Percentiles rank a stretch among this genome's conserved stretches.
Conservation (phyloP, 2,113 vertebrate species). For the Paraplagusia blochii region DNA sequence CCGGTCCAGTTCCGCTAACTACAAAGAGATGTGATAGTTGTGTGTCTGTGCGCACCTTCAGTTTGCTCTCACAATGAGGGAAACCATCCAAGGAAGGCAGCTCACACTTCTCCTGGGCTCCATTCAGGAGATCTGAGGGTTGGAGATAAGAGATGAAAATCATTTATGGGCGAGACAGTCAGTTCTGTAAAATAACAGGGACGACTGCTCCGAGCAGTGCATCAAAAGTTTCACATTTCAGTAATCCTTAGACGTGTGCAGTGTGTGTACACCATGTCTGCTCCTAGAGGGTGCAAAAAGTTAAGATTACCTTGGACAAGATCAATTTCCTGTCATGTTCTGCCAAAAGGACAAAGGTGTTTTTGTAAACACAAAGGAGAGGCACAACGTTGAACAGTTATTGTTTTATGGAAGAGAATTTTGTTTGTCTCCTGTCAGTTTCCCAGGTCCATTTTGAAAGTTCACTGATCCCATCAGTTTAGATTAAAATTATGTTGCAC, state of each 20-base stretch:
- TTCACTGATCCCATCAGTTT: too few relatives aligned
- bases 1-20: too few relatives aligned
- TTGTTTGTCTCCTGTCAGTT: too few relatives aligned
- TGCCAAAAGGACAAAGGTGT: neutral
- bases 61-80: conserved; percentile 95
- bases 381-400: too few relatives aligned
- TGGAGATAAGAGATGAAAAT: conserved; percentile 27
- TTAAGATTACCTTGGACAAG: neutral
- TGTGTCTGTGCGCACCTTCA: conserved; percentile 82
- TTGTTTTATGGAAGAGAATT: too few relatives aligned
- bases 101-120: conserved; percentile 97
- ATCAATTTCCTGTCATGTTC: neutral
- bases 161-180: conserved; percentile 33
- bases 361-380: neutral
- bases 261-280: neutral
- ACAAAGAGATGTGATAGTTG: neutral
- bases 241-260: neutral
- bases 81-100: conserved; percentile 96
- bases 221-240: neutral
- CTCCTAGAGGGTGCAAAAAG: neutral
- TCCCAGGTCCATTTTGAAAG: too few relatives aligned
- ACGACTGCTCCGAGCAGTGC: too few relatives aligned
- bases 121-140: conserved; percentile 90
- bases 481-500: too few relatives aligned
- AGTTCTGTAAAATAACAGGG: too few relatives aligned